A percentile compares a stretch with the other conserved stretches of the same genome.
Evolutionary conservation across 2,888 invertebrate genomes (phyloP).

Genomic region (Drosophila bunnanda): DNA sequence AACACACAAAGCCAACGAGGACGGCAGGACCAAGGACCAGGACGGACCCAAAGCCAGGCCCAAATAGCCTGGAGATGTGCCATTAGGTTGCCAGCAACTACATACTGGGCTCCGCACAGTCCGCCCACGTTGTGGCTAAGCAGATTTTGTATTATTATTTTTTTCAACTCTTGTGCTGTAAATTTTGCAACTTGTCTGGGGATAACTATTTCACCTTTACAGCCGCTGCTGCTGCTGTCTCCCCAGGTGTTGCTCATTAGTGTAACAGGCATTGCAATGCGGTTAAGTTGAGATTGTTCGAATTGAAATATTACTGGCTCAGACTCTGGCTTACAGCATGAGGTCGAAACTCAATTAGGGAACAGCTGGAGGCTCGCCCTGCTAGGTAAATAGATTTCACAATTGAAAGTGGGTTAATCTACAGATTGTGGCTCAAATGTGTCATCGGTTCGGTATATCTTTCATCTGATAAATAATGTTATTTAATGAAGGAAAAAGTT

Average conservation of each 20-base stretch:
- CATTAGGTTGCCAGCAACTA: conserved; percentile 69
- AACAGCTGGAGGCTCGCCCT: neutral
- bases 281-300: conserved; percentile 35
- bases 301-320: conserved; percentile 50
- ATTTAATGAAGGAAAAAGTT: neutral
- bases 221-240: conserved; percentile 24
- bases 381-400: conserved; percentile 1
- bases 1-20: conserved; percentile 56
- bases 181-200: conserved; percentile 44
- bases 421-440: neutral
- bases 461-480: neutral
- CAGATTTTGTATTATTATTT: conserved; percentile 23
- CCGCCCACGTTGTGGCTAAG: conserved; percentile 34
- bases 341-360: conserved; percentile 33
- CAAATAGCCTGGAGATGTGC: conserved; percentile 68
- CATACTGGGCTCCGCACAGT: conserved; percentile 20
- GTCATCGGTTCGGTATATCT: neutral
- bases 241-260: conserved; percentile 65
- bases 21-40: conserved; percentile 21
- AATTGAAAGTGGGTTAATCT: neutral
- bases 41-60: conserved; percentile 49
- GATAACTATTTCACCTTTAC: conserved; percentile 35
- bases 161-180: conserved; percentile 27
- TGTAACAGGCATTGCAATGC: conserved; percentile 43
- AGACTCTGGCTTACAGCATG: conserved; percentile 21